Conservation (phyloP, 2,888 invertebrate species). For the Unio pictorum region DNA sequence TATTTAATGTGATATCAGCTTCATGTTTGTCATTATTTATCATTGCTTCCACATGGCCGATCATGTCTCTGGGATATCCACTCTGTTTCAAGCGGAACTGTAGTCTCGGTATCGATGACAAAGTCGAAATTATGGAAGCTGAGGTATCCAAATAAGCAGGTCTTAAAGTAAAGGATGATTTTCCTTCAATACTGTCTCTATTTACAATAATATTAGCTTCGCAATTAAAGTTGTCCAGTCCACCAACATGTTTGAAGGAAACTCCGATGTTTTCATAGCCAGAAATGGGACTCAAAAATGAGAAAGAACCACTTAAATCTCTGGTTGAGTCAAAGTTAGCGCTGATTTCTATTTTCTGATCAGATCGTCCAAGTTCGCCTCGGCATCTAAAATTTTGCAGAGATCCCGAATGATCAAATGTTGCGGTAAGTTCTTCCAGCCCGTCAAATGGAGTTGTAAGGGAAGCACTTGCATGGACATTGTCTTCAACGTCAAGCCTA, state of each 20-base stretch:
- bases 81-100: background rate
- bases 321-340: constrained; percentile 7
- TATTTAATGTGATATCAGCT: constrained; percentile 3
- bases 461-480: constrained; percentile 21
- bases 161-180: no score
- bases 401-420: constrained; percentile 31
- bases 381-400: constrained; percentile 15
- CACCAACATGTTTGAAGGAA: constrained; percentile 30
- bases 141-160: no score
- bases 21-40: constrained; percentile 6
- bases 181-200: no score
- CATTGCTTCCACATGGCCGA: constrained; percentile 6
- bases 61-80: constrained; percentile 7
- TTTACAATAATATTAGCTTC: constrained; percentile 3
- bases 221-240: constrained; percentile 24
- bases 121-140: no score
- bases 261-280: constrained; percentile 15
- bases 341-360: constrained; percentile 20
- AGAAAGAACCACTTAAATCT: no score
- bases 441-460: constrained; percentile 37
- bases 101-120: no score
- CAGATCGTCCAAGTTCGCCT: constrained; percentile 12
- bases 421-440: constrained; percentile 24
- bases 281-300: background rate
- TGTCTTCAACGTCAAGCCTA: constrained; percentile 2